These are phyloP conservation scores for Caradrina kadenii DNA, from an alignment of 2,888 invertebrate genomes.

Conservation along the genomic window DNA sequence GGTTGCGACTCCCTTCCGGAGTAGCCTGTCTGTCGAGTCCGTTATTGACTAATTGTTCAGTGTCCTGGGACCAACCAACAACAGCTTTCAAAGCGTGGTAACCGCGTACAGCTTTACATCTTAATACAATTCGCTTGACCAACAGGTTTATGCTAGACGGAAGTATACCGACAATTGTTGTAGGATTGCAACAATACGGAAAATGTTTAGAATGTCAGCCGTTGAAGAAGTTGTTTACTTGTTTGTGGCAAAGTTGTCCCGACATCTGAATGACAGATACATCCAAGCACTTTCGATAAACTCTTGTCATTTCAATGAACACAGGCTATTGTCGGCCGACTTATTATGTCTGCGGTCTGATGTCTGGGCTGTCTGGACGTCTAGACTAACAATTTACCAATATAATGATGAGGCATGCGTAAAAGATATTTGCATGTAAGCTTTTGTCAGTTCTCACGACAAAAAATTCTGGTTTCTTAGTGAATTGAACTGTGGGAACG, in stretches of 20 bases:
- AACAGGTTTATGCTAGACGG: constrained; percentile 35
- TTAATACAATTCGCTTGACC: constrained; percentile 27
- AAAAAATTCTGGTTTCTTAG: constrained; percentile 5
- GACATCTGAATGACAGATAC: constrained; percentile 28
- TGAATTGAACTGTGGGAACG: constrained; percentile 17
- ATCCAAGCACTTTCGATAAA: constrained; percentile 44
- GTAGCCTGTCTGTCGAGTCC: constrained; percentile 67
- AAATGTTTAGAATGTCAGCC: constrained; percentile 24
- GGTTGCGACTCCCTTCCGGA: constrained; percentile 79
- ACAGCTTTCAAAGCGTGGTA: constrained; percentile 41
- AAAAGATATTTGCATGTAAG: constrained; percentile 30
- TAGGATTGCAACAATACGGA: constrained; percentile 32
- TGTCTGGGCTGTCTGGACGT: constrained; percentile 51
- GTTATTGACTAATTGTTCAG: constrained; percentile 73
- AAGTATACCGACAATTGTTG: constrained; percentile 28
- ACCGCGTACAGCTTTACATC: constrained; percentile 26
- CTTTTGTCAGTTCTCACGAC: constrained; percentile 42
- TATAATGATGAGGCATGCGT: constrained; percentile 35
- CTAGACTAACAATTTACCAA: constrained; percentile 58
- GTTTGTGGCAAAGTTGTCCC: background rate
- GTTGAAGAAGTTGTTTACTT: constrained; percentile 34
- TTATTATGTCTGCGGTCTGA: constrained; percentile 43
- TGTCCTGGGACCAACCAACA: constrained; percentile 55
- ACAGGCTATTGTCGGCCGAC: constrained; percentile 41
- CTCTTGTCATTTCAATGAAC: constrained; percentile 50